Evolutionary conservation across 2,113 vertebrate genomes (phyloP).

Genomic region (Pelvicachromis taeniatus): DNA sequence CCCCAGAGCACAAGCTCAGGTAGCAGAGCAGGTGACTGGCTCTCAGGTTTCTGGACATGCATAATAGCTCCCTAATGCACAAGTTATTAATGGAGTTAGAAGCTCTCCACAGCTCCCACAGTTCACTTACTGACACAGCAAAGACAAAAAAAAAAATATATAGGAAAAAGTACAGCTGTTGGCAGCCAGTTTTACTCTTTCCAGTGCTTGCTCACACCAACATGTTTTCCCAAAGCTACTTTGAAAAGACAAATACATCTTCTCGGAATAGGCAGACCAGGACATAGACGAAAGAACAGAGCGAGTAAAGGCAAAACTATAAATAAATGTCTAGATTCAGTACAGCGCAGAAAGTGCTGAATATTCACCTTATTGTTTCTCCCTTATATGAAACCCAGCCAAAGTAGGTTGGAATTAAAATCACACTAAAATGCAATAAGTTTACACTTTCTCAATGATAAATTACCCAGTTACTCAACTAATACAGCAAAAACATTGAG

Average conservation of each 20-base stretch:
- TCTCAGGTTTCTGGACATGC: conserved; percentile 65
- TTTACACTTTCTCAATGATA: conserved; percentile 13
- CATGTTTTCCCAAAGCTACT: background rate
- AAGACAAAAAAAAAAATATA: background rate
- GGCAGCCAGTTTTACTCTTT: background rate
- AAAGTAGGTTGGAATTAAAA: conserved; percentile 27
- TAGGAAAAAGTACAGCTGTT: background rate
- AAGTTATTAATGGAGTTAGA: conserved; percentile 64
- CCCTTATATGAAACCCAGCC: background rate
- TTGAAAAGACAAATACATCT: conserved; percentile 1
- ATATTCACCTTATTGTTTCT: conserved; percentile 29
- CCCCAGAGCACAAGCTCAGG: conserved; percentile 45
- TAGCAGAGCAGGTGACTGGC: conserved; percentile 62
- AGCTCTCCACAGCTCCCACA: background rate
- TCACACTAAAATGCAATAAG: background rate
- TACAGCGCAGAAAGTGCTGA: conserved; percentile 25
- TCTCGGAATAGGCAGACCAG: background rate
- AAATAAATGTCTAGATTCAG: conserved; percentile 36
- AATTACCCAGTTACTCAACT: conserved; percentile 22
- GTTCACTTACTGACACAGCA: conserved; percentile 12
- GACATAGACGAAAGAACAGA: conserved; percentile 21
- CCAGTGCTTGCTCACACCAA: background rate
- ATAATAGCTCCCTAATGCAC: conserved; percentile 42
- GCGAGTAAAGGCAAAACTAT: conserved; percentile 30
- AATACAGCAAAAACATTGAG: conserved; percentile 14